phyloP scores from a whole-genome alignment of 2,797 vertebrate species.

The Novumbra hubbsi region DNA sequence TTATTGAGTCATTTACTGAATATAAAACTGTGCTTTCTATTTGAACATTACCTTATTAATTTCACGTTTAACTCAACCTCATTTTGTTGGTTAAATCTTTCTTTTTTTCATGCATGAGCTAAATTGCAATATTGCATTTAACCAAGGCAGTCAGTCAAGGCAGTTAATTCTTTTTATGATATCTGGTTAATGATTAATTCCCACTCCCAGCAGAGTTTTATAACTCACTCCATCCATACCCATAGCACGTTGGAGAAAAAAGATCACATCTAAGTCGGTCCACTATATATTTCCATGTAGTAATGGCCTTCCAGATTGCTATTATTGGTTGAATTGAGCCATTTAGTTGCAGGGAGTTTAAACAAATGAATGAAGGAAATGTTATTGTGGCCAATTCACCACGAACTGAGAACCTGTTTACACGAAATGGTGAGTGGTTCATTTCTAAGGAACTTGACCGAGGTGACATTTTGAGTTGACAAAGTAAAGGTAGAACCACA shows the following conservation, averaged over 20 bases:
- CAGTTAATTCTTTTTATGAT: constrained; percentile 40
- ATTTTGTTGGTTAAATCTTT: no score
- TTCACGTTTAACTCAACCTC: no score
- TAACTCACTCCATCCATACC: neutral
- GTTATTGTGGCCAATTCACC: neutral
- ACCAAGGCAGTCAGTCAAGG: neutral
- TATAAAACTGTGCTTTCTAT: no score
- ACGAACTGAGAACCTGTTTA: neutral
- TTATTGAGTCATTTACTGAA: no score
- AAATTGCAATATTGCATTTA: neutral
- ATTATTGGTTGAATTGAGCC: neutral
- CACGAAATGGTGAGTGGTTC: neutral
- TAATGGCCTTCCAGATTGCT: no score
- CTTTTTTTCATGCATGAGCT: no score
- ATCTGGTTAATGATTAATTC: constrained; percentile 63
- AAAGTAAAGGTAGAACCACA: neutral
- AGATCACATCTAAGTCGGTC: no score
- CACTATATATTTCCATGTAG: no score
- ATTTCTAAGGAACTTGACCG: neutral
- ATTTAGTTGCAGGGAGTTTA: neutral
- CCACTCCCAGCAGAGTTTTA: neutral
- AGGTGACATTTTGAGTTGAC: neutral
- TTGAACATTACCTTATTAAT: no score
- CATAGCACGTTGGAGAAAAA: neutral
- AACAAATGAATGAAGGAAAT: neutral